phyloP scores from a whole-genome alignment of 2,888 invertebrate genomes.

The Chrysina gloriosa region DNA sequence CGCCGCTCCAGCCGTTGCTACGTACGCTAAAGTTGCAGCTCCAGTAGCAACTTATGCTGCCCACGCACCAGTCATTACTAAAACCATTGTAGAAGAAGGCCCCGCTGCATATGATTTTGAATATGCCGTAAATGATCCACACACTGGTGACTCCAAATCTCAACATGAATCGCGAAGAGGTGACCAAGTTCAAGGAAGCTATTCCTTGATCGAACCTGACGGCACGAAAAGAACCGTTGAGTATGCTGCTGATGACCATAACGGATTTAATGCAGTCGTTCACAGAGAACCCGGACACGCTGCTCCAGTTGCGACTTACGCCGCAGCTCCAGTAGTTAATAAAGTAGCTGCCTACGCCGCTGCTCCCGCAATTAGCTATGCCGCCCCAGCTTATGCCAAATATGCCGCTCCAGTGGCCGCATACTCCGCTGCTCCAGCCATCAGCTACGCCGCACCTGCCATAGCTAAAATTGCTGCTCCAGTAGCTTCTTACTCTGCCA shows the following conservation, averaged over 20 bases:
- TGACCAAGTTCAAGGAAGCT: conserved; percentile 67
- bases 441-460: conserved; percentile 48
- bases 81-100: conserved; percentile 62
- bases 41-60: conserved; percentile 46
- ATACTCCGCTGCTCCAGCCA: conserved; percentile 54
- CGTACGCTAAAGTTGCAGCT: conserved; percentile 37
- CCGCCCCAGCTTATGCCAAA: conserved; percentile 45
- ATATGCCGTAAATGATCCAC: conserved; percentile 65
- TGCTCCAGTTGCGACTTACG: conserved; percentile 43
- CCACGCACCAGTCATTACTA: conserved; percentile 57
- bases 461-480: conserved; percentile 47
- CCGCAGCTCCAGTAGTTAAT: conserved; percentile 41
- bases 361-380: conserved; percentile 48
- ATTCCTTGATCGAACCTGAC: conserved; percentile 67
- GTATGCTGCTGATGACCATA: conserved; percentile 67
- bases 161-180: conserved; percentile 67
- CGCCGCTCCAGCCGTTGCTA: conserved; percentile 43
- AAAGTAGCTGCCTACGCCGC: conserved; percentile 54
- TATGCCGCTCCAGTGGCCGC: conserved; percentile 62
- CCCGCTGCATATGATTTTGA: conserved; percentile 66
- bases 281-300: conserved; percentile 63
- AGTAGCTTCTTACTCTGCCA: conserved; percentile 41
- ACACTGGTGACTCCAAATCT: conserved; percentile 67
- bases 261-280: conserved; percentile 68
- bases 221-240: conserved; percentile 67